Conservation (phyloP, 2,797 vertebrate species). For the Tiaroga cobitis region DNA sequence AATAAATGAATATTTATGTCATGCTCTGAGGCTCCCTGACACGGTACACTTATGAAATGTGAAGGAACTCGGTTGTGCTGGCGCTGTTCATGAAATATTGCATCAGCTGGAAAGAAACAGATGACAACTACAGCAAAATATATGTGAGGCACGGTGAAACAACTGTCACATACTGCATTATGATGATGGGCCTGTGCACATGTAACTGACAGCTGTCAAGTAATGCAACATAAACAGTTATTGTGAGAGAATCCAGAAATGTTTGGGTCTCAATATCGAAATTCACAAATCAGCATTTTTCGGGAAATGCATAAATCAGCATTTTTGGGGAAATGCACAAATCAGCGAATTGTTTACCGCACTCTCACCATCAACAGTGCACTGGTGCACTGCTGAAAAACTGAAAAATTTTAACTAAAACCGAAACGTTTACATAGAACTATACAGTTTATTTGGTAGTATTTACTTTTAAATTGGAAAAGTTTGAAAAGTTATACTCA, state of each 20-base stretch:
- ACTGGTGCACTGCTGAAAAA: background rate
- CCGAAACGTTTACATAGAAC: no score
- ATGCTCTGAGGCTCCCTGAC: constrained; percentile 2
- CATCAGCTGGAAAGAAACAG: constrained; percentile 6
- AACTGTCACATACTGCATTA: background rate
- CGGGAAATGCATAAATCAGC: background rate
- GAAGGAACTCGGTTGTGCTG: constrained; percentile 6
- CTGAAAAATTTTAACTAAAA: background rate
- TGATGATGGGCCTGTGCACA: background rate
- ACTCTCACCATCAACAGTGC: background rate
- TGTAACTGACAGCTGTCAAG: constrained; percentile 21
- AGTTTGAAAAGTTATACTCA: background rate
- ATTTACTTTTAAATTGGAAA: background rate
- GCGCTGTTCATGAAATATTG: constrained; percentile 14
- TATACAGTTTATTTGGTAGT: background rate
- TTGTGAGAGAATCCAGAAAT: background rate
- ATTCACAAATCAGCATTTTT: constrained; percentile 1
- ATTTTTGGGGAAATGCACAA: background rate
- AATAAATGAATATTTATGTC: constrained; percentile 40
- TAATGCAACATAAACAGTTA: background rate
- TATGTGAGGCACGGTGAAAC: background rate
- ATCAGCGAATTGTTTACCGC: background rate
- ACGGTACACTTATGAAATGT: constrained; percentile 25
- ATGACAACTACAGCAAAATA: background rate
- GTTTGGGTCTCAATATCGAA: background rate